Conservation (phyloP, 2,113 vertebrate genomes). For the Ptilorrhoa leucosticta region DNA sequence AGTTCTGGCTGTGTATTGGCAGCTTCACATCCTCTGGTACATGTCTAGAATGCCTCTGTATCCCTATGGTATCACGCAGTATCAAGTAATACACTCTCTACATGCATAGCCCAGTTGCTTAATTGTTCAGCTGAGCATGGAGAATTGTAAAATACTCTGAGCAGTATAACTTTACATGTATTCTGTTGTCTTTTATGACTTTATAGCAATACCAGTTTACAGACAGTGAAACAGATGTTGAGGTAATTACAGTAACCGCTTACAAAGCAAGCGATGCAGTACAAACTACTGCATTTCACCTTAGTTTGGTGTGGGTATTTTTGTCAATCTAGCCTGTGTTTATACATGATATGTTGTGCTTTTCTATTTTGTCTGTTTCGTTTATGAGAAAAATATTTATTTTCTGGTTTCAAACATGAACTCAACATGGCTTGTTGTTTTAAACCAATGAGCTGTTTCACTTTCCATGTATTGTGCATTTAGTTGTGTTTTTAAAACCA, state of each 20-base stretch:
- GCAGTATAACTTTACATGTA: conserved; percentile 78
- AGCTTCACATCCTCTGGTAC: conserved; percentile 41
- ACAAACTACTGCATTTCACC: conserved; percentile 74
- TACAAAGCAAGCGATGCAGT: conserved; percentile 73
- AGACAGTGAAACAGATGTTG: conserved; percentile 91
- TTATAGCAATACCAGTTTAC: conserved; percentile 98
- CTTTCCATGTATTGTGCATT: conserved; percentile 44
- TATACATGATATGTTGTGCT: conserved; percentile 55
- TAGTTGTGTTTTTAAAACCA: neutral
- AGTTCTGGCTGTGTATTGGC: conserved; percentile 33
- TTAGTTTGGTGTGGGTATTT: conserved; percentile 79
- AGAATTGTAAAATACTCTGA: conserved; percentile 57
- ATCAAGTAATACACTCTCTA: neutral
- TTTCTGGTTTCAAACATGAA: conserved; percentile 69
- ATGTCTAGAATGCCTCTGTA: conserved; percentile 38
- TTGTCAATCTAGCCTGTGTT: conserved; percentile 72
- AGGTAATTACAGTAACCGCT: conserved; percentile 87
- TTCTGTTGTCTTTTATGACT: conserved; percentile 82
- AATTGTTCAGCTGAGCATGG: conserved; percentile 62
- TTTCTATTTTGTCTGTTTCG: conserved; percentile 56
- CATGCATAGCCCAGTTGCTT: conserved; percentile 58
- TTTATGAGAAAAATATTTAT: conserved; percentile 59
- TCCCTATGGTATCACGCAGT: conserved; percentile 28
- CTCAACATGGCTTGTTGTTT: conserved; percentile 41
- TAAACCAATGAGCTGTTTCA: conserved; percentile 71